phyloP scores from a whole-genome alignment of 2,888 invertebrate species.

The Mycalesis mineus region DNA sequence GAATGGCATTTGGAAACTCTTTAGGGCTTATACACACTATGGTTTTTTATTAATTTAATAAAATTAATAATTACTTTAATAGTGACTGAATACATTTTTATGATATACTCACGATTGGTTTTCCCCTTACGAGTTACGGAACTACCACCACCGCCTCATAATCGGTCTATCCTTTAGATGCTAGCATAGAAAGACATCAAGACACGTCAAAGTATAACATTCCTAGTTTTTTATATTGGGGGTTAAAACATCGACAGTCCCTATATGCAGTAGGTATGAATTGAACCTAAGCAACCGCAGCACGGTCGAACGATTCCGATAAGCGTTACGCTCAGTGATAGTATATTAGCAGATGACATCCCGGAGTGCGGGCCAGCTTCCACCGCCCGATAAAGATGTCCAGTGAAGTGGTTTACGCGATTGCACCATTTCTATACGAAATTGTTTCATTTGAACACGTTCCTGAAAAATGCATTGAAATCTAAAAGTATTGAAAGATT shows the following conservation, averaged over 20 bases:
- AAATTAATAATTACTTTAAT: no score
- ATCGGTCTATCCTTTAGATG: no score
- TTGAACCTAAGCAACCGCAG: slow-evolving; percentile 32
- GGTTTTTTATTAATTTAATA: no score
- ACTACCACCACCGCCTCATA: no score
- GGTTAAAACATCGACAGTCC: neutral
- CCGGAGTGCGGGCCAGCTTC: slow-evolving; percentile 27
- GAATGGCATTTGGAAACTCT: slow-evolving; percentile 20
- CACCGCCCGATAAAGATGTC: slow-evolving; percentile 49
- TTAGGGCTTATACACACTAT: slow-evolving; percentile 9
- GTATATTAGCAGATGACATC: slow-evolving; percentile 34
- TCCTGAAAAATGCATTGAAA: slow-evolving; percentile 6
- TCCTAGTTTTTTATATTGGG: no score
- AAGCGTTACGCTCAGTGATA: slow-evolving; percentile 64
- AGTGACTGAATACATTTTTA: no score
- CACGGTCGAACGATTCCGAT: slow-evolving; percentile 62
- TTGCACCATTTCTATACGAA: slow-evolving; percentile 21
- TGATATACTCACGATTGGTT: no score
- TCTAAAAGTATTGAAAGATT: neutral
- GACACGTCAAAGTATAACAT: no score
- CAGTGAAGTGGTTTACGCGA: slow-evolving; percentile 43
- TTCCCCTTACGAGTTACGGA: no score
- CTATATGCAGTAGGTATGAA: neutral
- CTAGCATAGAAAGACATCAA: no score
- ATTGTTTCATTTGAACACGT: slow-evolving; percentile 24